Evolutionary conservation across 2,888 invertebrate genomes (phyloP).

Genomic region (Andrena trimmerana): DNA sequence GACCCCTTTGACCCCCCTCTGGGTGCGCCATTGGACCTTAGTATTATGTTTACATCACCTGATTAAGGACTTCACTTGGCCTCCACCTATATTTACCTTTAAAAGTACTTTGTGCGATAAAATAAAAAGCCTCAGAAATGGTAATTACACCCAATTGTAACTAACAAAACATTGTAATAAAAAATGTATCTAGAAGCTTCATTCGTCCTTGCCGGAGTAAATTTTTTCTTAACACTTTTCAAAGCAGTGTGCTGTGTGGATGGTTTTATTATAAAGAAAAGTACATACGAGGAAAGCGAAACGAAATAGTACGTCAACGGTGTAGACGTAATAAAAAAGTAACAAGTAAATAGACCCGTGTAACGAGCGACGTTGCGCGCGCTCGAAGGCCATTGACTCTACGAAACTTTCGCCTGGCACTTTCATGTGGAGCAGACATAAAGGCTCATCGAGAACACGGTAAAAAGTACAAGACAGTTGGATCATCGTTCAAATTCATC

Average conservation of each 20-base stretch:
- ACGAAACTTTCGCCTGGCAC: slow-evolving; percentile 81
- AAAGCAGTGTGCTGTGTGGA: neutral
- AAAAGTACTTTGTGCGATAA: too few species aligned
- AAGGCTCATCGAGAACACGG: slow-evolving; percentile 43
- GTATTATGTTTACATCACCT: too few species aligned
- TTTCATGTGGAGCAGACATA: slow-evolving; percentile 79
- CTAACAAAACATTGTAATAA: too few species aligned
- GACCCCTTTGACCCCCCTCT: too few species aligned
- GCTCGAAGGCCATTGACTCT: slow-evolving; percentile 80
- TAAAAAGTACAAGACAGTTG: slow-evolving; percentile 61
- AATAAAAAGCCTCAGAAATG: too few species aligned
- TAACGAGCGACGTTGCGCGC: slow-evolving; percentile 64
- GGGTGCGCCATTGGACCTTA: too few species aligned
- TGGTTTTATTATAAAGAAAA: neutral
- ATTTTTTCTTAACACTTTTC: neutral
- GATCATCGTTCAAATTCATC: slow-evolving; percentile 23
- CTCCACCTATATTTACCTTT: too few species aligned
- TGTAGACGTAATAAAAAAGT: slow-evolving; percentile 51
- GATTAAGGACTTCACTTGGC: too few species aligned
- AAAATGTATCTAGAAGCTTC: too few species aligned
- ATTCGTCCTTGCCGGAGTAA: neutral
- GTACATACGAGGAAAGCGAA: neutral
- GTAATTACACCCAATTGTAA: too few species aligned
- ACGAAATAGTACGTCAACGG: slow-evolving; percentile 2
- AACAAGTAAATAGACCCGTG: slow-evolving; percentile 49